These are phyloP conservation scores for Neosilurus mollespiculum DNA, from an alignment of 2,797 vertebrate species.

Conservation along the genomic window DNA sequence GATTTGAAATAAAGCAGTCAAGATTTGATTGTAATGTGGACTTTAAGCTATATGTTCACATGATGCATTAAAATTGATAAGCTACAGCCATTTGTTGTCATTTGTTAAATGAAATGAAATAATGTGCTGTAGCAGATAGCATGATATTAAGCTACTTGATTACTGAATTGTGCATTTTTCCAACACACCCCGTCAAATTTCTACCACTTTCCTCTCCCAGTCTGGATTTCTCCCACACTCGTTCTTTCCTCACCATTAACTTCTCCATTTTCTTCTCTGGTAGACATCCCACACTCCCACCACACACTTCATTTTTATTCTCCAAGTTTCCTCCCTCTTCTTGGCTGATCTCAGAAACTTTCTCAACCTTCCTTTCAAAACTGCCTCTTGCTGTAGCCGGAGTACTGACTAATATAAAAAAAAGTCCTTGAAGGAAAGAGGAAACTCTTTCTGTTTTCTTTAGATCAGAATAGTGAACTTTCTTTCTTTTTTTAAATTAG, in stretches of 20 bases:
- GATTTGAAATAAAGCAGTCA: too few relatives aligned
- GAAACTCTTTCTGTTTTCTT: background rate
- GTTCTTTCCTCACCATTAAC: conserved; percentile 48
- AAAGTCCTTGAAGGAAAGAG: background rate
- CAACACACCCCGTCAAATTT: conserved; percentile 30
- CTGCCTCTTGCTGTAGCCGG: background rate
- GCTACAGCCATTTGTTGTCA: background rate
- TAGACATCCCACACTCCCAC: background rate
- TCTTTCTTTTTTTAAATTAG: background rate
- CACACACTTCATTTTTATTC: conserved; percentile 7
- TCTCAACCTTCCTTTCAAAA: conserved; percentile 19
- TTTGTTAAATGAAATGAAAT: background rate
- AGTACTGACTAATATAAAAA: conserved; percentile 22
- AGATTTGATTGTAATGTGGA: too few relatives aligned
- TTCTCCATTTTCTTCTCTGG: conserved; percentile 37
- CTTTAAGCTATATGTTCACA: background rate
- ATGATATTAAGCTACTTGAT: background rate
- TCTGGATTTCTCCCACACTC: conserved; percentile 31
- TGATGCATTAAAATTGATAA: background rate
- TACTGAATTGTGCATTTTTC: background rate
- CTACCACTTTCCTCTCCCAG: background rate
- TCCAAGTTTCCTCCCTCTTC: background rate
- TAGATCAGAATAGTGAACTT: background rate
- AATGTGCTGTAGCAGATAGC: background rate
- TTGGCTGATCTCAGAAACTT: conserved; percentile 22